A percentile compares a stretch with the other conserved stretches of the same genome.
phyloP scores from a whole-genome alignment of 2,113 vertebrate genomes.

The Hippopotamus amphibius region DNA sequence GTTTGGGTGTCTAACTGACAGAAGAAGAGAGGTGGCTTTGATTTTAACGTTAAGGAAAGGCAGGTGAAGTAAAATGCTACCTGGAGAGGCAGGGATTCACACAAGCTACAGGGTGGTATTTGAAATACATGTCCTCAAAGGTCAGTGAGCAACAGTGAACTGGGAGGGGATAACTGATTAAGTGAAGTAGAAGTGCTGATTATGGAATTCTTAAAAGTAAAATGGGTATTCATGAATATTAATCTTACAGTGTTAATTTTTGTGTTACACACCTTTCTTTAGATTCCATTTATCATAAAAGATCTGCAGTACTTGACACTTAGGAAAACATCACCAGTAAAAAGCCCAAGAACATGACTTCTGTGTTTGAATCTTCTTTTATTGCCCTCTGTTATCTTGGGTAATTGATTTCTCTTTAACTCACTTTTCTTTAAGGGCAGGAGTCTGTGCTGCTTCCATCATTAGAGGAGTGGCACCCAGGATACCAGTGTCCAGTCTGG shows the following conservation, averaged over 20 bases:
- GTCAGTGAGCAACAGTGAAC: neutral
- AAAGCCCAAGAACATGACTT: neutral
- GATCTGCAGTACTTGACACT: constrained; percentile 1
- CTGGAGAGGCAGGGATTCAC: neutral
- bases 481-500: neutral
- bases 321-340: constrained; percentile 47
- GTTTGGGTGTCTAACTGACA: neutral
- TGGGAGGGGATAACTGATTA: neutral
- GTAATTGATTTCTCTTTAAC: neutral
- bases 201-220: neutral
- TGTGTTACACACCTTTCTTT: constrained; percentile 19
- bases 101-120: neutral
- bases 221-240: neutral
- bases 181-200: neutral
- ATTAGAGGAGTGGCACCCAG: neutral
- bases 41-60: neutral
- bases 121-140: neutral
- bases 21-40: neutral
- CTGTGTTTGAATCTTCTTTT: neutral
- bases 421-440: constrained; percentile 9
- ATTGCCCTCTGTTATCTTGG: neutral
- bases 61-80: neutral
- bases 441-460: neutral
- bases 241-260: neutral
- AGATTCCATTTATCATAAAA: constrained; percentile 12